phyloP scores from a whole-genome alignment of 2,113 vertebrate genomes.

The Catharus minimus region DNA sequence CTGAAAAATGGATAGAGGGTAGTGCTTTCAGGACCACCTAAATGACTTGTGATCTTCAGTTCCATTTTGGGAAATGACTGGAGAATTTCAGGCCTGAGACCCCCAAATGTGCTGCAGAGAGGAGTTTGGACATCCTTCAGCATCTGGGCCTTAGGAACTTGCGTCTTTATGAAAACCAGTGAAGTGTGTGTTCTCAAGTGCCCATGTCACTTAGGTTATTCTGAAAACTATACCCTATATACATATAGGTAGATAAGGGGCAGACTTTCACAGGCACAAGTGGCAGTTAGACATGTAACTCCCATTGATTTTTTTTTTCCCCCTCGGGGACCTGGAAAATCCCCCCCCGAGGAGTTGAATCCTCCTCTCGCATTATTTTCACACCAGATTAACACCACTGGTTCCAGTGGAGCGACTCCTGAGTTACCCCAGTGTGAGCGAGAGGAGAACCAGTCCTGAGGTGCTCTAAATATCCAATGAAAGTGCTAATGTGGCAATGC shows the following conservation, averaged over 20 bases:
- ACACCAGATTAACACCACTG: conserved; percentile 68
- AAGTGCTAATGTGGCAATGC: conserved; percentile 64
- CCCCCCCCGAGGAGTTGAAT: conserved; percentile 51
- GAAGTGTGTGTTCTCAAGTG: neutral
- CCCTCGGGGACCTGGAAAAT: conserved; percentile 62
- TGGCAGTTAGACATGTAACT: conserved; percentile 71
- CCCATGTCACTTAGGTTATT: conserved; percentile 42
- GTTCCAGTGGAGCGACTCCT: conserved; percentile 61
- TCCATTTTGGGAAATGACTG: neutral
- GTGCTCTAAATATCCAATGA: conserved; percentile 67
- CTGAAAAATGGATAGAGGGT: conserved; percentile 66
- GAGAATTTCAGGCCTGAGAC: neutral
- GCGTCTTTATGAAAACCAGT: neutral
- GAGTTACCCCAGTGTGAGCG: conserved; percentile 62
- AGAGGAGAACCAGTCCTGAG: conserved; percentile 70
- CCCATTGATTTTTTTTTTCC: conserved; percentile 58
- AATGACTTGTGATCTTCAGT: conserved; percentile 20
- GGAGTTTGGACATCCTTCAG: neutral
- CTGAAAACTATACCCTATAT: conserved; percentile 67
- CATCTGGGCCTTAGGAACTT: neutral
- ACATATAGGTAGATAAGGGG: conserved; percentile 61
- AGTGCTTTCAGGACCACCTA: conserved; percentile 46
- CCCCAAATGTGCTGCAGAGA: neutral
- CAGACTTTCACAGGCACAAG: conserved; percentile 71
- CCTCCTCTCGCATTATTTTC: conserved; percentile 53